Conservation (phyloP, 2,888 invertebrate genomes). For the Lasius fuliginosus region DNA sequence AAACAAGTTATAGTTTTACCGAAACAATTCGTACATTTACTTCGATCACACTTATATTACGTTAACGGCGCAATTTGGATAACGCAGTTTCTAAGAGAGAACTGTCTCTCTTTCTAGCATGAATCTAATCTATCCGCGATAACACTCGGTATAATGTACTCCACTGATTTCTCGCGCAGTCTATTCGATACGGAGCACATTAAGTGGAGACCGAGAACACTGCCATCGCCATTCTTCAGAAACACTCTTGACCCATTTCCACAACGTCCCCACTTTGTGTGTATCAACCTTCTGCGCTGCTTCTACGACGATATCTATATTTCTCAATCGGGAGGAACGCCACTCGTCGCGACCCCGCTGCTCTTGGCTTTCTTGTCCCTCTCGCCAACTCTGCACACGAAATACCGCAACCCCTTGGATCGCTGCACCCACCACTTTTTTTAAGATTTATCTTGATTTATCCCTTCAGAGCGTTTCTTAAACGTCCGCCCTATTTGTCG, state of each 20-base stretch:
- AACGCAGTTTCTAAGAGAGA: neutral
- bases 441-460: conserved; percentile 44
- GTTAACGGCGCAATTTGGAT: neutral
- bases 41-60: neutral
- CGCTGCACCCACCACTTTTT: neutral
- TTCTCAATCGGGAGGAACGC: conserved; percentile 59
- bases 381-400: conserved; percentile 6
- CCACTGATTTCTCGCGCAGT: conserved; percentile 18
- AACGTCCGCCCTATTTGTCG: conserved; percentile 2
- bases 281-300: conserved; percentile 68
- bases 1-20: neutral
- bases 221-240: conserved; percentile 62
- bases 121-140: conserved; percentile 16
- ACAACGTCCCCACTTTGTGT: conserved; percentile 67
- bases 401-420: conserved; percentile 4
- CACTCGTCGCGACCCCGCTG: conserved; percentile 51
- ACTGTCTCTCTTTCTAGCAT: neutral
- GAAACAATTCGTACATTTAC: neutral
- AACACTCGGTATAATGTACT: neutral
- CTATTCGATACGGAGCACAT: conserved; percentile 12
- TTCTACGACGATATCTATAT: conserved; percentile 60
- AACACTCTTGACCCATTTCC: conserved; percentile 74
- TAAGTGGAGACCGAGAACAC: conserved; percentile 61
- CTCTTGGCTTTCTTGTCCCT: conserved; percentile 35
- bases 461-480: conserved; percentile 11